Evolutionary conservation across 2,888 invertebrate species (phyloP).

Genomic region (Macrophya alboannulata): DNA sequence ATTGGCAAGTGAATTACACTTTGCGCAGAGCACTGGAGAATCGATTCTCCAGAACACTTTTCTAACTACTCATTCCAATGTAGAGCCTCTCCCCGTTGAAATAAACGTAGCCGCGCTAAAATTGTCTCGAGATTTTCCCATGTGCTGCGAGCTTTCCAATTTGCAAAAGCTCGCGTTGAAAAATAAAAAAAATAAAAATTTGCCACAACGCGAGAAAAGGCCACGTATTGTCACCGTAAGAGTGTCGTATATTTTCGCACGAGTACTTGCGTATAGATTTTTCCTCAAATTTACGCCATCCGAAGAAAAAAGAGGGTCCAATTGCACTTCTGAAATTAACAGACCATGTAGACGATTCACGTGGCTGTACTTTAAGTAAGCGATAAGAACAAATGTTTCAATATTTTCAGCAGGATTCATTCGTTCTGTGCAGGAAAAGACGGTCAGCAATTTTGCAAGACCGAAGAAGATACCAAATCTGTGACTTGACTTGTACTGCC

Average conservation of each 20-base stretch:
- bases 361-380: too few relatives aligned
- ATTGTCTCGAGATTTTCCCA: not conserved
- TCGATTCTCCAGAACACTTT: not conserved
- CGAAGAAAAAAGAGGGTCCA: not conserved
- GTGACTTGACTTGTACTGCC: not conserved
- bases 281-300: not conserved
- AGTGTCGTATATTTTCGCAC: not conserved
- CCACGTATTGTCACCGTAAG: not conserved
- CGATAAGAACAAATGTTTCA: not conserved
- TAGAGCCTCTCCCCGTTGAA: not conserved
- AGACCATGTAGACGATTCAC: too few relatives aligned
- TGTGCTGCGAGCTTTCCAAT: not conserved
- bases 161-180: not conserved
- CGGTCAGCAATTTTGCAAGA: not conserved
- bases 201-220: not conserved
- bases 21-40: too few relatives aligned
- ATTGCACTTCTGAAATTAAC: not conserved
- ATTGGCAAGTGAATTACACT: too few relatives aligned
- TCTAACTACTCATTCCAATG: not conserved
- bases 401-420: not conserved
- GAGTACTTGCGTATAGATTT: not conserved
- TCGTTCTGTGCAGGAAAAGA: not conserved
- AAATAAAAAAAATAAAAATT: not conserved
- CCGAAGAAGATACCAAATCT: not conserved
- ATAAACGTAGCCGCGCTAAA: slow-evolving; percentile 8